Conservation (phyloP, 2,797 vertebrate genomes). For the Basileuterus tristriatus region DNA sequence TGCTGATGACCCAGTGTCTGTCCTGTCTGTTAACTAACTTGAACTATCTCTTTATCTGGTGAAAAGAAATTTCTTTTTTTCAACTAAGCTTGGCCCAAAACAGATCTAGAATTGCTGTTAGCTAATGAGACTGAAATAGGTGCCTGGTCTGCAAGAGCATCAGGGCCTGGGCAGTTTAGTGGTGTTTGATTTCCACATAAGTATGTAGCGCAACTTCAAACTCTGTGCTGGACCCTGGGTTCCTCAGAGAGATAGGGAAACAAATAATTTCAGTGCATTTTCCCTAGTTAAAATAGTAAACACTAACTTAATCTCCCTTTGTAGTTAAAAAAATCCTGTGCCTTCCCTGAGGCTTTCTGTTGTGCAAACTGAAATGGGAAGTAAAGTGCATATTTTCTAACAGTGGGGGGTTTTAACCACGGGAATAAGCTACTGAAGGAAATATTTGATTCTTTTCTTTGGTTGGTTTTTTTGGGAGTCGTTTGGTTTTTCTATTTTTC, state of each 20-base stretch:
- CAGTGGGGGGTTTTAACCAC: background rate
- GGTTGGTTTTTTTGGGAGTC: fast-evolving
- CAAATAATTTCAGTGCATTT: background rate
- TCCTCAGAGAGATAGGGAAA: background rate
- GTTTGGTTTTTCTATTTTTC: background rate
- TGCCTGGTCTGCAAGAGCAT: background rate
- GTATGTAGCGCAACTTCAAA: background rate
- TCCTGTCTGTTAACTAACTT: background rate
- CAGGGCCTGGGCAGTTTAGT: background rate
- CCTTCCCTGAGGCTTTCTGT: background rate
- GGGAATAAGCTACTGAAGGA: background rate
- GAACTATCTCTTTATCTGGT: background rate
- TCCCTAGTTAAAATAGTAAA: background rate
- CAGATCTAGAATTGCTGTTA: background rate
- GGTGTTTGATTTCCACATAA: background rate
- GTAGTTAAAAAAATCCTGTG: background rate
- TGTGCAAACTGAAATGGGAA: background rate
- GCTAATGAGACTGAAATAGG: background rate
- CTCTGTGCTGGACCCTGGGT: background rate
- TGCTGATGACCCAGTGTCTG: background rate
- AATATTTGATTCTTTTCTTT: background rate
- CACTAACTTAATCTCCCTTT: background rate
- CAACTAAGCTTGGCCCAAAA: background rate
- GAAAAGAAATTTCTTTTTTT: background rate
- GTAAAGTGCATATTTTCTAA: background rate